These are phyloP conservation scores for Campopleginae sp. DNA, from an alignment of 2,888 invertebrate species.

Conservation along the genomic window DNA sequence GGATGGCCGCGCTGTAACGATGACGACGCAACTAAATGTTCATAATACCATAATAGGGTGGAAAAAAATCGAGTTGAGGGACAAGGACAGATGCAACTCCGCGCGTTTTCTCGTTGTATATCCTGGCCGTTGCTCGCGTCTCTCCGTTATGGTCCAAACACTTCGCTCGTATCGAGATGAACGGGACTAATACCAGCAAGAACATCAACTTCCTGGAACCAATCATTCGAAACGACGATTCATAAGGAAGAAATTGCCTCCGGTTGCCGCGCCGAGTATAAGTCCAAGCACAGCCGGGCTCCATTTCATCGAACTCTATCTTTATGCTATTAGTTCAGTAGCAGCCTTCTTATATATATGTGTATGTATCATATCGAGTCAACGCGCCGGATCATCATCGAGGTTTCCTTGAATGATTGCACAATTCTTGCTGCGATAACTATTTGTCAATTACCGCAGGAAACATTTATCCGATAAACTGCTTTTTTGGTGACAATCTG, in stretches of 20 bases:
- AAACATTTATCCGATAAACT: slow-evolving; percentile 19
- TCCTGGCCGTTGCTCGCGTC: slow-evolving; percentile 35
- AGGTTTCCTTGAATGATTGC: slow-evolving; percentile 32
- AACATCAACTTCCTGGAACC: slow-evolving; percentile 77
- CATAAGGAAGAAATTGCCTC: slow-evolving; percentile 73
- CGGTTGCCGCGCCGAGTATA: slow-evolving; percentile 60
- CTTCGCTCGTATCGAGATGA: slow-evolving; percentile 70
- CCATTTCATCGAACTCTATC: slow-evolving; percentile 67
- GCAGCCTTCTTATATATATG: slow-evolving; percentile 20
- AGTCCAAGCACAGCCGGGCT: slow-evolving; percentile 55
- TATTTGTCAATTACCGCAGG: slow-evolving; percentile 50
- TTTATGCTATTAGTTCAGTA: slow-evolving; percentile 55
- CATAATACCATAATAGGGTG: slow-evolving; percentile 82
- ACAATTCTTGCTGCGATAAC: slow-evolving; percentile 43
- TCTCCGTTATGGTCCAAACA: slow-evolving; percentile 75
- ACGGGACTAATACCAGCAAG: slow-evolving; percentile 71
- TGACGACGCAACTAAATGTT: slow-evolving; percentile 82
- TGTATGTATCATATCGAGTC: not conserved
- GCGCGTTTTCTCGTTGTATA: slow-evolving; percentile 30
- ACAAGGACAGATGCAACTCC: slow-evolving; percentile 41
- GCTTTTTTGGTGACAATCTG: not conserved
- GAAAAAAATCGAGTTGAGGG: slow-evolving; percentile 72
- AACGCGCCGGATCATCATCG: not conserved
- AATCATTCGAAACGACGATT: slow-evolving; percentile 77
- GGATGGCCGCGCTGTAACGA: slow-evolving; percentile 78